phyloP scores from a whole-genome alignment of 2,797 vertebrate species.

The Diglossa cyanea region DNA sequence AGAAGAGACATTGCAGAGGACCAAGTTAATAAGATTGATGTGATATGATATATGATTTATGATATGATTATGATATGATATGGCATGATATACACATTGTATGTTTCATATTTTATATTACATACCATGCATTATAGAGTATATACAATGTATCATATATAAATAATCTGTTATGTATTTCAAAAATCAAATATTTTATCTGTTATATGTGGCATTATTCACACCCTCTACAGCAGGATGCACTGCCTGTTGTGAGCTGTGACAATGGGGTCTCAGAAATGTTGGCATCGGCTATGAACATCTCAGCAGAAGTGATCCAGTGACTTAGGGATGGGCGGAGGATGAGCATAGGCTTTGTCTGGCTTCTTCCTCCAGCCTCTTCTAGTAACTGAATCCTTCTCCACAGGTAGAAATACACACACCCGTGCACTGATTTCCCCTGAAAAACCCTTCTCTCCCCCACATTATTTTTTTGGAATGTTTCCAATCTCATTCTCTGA shows the following conservation, averaged over 20 bases:
- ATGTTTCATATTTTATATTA: not conserved
- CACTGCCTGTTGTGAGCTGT: not conserved
- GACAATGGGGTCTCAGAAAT: not conserved
- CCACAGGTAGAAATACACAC: not conserved
- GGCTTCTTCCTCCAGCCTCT: not conserved
- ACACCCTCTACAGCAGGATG: not conserved
- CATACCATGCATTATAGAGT: not conserved
- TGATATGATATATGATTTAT: not conserved
- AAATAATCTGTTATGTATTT: not conserved
- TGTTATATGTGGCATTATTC: not conserved
- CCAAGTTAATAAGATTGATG: not conserved
- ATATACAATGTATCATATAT: not conserved
- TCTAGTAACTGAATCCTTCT: not conserved
- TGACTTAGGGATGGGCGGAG: not conserved
- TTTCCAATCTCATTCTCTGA: not conserved
- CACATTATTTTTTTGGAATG: not conserved
- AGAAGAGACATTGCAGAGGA: not conserved
- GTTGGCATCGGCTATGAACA: accelerated
- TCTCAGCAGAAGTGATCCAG: not conserved
- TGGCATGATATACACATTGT: not conserved
- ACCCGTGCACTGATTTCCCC: not conserved
- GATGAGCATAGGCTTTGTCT: not conserved
- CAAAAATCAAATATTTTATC: not conserved
- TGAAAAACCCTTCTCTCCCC: not conserved
- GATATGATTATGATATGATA: not conserved